These are phyloP conservation scores for Sepioteuthis lessoniana DNA, from an alignment of 2,888 invertebrate species.

Conservation along the genomic window DNA sequence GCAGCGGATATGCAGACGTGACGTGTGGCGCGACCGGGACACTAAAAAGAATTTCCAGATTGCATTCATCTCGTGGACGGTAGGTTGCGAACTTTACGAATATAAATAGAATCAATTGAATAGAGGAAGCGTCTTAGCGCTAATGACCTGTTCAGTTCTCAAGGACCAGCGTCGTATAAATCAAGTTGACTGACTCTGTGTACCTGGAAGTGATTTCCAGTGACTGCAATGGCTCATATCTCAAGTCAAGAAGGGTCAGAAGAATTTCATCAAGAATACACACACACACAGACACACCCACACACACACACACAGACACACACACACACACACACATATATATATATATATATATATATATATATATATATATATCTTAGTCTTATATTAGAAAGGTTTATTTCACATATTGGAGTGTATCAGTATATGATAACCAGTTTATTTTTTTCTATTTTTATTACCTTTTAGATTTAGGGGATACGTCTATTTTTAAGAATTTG, in stretches of 20 bases:
- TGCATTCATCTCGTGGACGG: not conserved
- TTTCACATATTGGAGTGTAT: no score
- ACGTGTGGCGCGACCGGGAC: not conserved
- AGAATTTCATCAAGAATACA: not conserved
- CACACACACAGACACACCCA: not conserved
- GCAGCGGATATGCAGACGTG: not conserved
- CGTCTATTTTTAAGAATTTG: no score
- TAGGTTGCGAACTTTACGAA: not conserved
- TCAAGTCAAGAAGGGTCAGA: not conserved
- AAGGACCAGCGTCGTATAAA: not conserved
- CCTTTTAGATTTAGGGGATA: no score
- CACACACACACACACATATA: no score
- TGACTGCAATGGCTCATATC: not conserved
- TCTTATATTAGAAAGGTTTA: no score
- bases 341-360: no score
- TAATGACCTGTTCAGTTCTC: not conserved
- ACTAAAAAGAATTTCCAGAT: not conserved
- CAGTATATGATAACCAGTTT: no score
- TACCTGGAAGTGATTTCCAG: not conserved
- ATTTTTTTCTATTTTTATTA: no score
- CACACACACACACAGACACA: no score
- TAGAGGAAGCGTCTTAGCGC: not conserved
- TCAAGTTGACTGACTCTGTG: not conserved
- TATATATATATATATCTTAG: no score
- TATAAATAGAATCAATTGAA: slow-evolving; percentile 33